Percentiles rank a stretch among this genome's conserved stretches.
Conservation (phyloP, 92 coral and sea anemone genomes). For the Bergia puertoricense region DNA sequence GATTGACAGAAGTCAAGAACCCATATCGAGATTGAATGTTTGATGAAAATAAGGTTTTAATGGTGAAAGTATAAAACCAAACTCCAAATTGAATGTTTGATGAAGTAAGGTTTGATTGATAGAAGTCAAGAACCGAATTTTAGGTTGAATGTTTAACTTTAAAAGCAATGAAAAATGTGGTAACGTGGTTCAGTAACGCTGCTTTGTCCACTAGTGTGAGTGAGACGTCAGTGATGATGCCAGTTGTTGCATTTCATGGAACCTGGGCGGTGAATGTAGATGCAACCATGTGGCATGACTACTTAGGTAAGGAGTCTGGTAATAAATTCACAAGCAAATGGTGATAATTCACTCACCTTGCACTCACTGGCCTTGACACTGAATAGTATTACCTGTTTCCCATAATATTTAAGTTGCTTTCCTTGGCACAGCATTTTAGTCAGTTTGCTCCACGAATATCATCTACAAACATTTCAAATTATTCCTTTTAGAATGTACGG, state of each 20-base stretch:
- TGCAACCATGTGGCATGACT: slow-evolving; percentile 98
- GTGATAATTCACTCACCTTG: neutral
- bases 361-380: neutral
- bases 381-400: no score
- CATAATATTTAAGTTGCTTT: no score
- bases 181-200: neutral
- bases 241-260: slow-evolving; percentile 64
- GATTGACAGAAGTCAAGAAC: neutral
- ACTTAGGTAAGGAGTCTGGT: slow-evolving; percentile 61
- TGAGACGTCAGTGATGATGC: slow-evolving; percentile 56
- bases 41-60: no score
- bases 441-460: no score
- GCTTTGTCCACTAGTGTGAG: slow-evolving; percentile 40
- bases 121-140: no score
- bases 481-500: neutral
- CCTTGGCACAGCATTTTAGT: no score
- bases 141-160: no score
- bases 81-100: no score
- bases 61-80: no score
- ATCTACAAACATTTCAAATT: neutral
- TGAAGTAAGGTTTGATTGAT: no score
- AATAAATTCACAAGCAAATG: neutral
- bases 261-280: slow-evolving; percentile 91
- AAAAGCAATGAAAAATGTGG: no score
- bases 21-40: no score